A percentile compares a stretch with the other conserved stretches of the same genome.
Evolutionary conservation across 2,113 vertebrate species (phyloP).

Genomic region (Thinocorus orbignyianus): DNA sequence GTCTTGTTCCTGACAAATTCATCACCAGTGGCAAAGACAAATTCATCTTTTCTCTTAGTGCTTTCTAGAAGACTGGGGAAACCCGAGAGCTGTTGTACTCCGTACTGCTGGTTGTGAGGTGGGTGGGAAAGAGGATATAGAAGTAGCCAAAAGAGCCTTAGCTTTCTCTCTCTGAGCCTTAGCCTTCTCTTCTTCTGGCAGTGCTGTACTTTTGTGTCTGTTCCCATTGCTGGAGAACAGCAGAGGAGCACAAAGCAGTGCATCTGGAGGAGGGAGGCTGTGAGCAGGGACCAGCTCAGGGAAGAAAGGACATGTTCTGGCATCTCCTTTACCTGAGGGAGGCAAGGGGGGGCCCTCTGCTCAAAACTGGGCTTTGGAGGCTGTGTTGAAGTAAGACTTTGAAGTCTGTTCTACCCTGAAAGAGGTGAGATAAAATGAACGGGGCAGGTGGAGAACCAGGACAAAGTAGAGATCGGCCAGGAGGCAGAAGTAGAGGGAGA

Average conservation of each 20-base stretch:
- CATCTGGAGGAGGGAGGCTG: not conserved
- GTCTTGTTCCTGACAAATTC: fast-evolving
- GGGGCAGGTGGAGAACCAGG: not conserved
- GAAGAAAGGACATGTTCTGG: not conserved
- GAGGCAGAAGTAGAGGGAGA: not conserved
- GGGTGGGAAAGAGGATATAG: not conserved
- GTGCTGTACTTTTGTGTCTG: not conserved
- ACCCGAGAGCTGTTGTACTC: not conserved
- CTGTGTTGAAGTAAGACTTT: not conserved
- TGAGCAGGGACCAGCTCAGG: not conserved
- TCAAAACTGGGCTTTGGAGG: not conserved
- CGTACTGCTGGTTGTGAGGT: fast-evolving
- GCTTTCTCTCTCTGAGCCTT: not conserved
- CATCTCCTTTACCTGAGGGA: not conserved
- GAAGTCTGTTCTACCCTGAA: not conserved
- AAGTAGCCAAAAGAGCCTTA: not conserved
- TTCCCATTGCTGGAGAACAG: not conserved
- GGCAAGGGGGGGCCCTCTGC: fast-evolving
- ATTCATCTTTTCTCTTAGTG: not conserved
- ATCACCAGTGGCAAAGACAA: not conserved
- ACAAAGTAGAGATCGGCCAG: not conserved
- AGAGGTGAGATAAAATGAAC: not conserved
- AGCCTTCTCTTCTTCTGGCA: not conserved
- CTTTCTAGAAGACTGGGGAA: not conserved
- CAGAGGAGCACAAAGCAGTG: not conserved